A percentile compares a stretch with the other conserved stretches of the same genome.
Evolutionary conservation across 2,888 invertebrate species (phyloP).

Genomic region (Smittia sp.): DNA sequence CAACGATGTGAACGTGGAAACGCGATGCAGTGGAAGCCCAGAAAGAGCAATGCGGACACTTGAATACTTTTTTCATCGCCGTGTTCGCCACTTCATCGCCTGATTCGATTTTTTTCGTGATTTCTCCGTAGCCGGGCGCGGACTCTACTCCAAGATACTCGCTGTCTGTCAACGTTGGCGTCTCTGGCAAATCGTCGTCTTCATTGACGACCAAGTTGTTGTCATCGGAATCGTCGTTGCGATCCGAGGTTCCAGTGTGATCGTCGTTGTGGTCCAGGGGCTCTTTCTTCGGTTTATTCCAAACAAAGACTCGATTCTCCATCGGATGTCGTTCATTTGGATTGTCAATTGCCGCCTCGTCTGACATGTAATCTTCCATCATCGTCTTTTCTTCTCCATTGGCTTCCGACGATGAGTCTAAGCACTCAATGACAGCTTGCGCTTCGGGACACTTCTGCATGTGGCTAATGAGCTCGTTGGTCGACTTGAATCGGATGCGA

Average conservation of each 20-base stretch:
- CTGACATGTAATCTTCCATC: slow-evolving; percentile 49
- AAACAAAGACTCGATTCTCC: slow-evolving; percentile 79
- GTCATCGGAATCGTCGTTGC: slow-evolving; percentile 52
- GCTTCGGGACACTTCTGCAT: slow-evolving; percentile 68
- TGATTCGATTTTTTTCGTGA: slow-evolving; percentile 61
- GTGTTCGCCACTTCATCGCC: slow-evolving; percentile 64
- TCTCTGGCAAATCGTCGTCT: slow-evolving; percentile 38
- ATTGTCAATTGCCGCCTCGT: slow-evolving; percentile 48
- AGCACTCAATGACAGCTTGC: slow-evolving; percentile 51
- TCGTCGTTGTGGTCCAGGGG: slow-evolving; percentile 56
- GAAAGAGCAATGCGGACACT: slow-evolving; percentile 88
- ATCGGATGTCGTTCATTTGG: slow-evolving; percentile 65
- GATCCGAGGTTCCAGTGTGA: slow-evolving; percentile 50
- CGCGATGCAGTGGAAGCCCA: slow-evolving; percentile 91
- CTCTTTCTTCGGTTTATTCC: slow-evolving; percentile 58
- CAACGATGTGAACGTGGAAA: slow-evolving; percentile 91
- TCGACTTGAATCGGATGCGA: slow-evolving; percentile 81
- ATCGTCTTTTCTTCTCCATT: slow-evolving; percentile 43
- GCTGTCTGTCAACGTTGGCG: slow-evolving; percentile 32
- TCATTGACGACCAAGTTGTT: slow-evolving; percentile 46
- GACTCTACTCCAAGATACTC: slow-evolving; percentile 55
- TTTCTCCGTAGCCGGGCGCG: slow-evolving; percentile 56
- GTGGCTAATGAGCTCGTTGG: slow-evolving; percentile 72
- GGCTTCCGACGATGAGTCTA: slow-evolving; percentile 48
- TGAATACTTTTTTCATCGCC: slow-evolving; percentile 76